Conservation (phyloP, 2,113 vertebrate genomes). For the Gila orcuttii region DNA sequence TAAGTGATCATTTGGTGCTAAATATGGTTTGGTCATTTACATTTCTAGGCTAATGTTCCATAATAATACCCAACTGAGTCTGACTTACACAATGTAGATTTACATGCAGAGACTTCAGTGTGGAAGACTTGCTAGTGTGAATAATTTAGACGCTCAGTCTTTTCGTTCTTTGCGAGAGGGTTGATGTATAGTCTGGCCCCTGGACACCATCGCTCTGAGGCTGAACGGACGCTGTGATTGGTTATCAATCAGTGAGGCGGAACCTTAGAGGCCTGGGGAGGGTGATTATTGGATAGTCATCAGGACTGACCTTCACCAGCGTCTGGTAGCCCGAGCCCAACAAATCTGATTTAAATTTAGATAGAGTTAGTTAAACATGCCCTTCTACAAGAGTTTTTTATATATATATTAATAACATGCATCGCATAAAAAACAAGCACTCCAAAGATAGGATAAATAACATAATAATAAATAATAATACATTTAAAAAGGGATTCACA, state of each 20-base stretch:
- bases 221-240: slow-evolving; percentile 33
- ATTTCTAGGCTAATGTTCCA: neutral
- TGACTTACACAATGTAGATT: neutral
- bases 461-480: too few species aligned
- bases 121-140: neutral
- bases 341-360: slow-evolving; percentile 32
- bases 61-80: neutral
- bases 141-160: slow-evolving; percentile 28
- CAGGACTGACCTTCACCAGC: slow-evolving; percentile 24
- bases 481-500: neutral
- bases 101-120: neutral
- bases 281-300: slow-evolving; percentile 44
- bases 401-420: neutral
- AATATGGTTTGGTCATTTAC: neutral
- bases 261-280: slow-evolving; percentile 15
- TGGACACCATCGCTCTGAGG: slow-evolving; percentile 25
- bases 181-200: slow-evolving; percentile 35
- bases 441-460: too few species aligned
- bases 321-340: neutral
- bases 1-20: neutral
- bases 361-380: neutral
- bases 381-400: neutral
- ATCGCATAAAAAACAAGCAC: neutral
- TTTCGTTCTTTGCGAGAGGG: neutral
- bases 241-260: slow-evolving; percentile 48